Conservation (phyloP, 2,113 vertebrate species). For the Dromas ardeola region DNA sequence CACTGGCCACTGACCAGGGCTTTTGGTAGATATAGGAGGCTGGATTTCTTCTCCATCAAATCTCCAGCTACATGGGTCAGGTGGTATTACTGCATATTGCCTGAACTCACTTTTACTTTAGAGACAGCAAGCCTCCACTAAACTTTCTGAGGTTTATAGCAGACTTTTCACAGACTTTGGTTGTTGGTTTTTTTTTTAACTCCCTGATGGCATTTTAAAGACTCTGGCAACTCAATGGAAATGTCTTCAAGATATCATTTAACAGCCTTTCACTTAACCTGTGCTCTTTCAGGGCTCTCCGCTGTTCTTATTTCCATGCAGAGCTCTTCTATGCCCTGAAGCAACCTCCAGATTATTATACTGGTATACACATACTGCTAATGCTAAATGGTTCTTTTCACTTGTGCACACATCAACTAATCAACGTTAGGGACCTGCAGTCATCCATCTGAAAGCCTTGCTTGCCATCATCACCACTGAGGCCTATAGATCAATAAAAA, state of each 20-base stretch:
- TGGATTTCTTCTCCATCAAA: neutral
- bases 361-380: neutral
- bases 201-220: neutral
- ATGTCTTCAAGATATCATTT: neutral
- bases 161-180: neutral
- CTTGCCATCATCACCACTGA: constrained; percentile 44
- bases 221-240: neutral
- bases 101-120: neutral
- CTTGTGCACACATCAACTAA: neutral
- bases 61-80: neutral
- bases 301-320: neutral
- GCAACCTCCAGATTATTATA: neutral
- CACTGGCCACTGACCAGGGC: neutral
- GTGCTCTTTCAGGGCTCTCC: neutral
- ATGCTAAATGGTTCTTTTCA: constrained; percentile 5
- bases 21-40: neutral
- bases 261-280: constrained; percentile 28
- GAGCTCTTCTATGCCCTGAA: constrained; percentile 11
- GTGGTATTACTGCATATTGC: neutral
- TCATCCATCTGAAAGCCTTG: constrained; percentile 32
- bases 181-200: neutral
- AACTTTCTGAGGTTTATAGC: neutral
- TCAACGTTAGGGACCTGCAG: neutral
- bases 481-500: constrained; percentile 54
- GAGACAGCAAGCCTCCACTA: neutral